Conservation (phyloP, 2,113 vertebrate genomes). For the Odocoileus hemionus region DNA sequence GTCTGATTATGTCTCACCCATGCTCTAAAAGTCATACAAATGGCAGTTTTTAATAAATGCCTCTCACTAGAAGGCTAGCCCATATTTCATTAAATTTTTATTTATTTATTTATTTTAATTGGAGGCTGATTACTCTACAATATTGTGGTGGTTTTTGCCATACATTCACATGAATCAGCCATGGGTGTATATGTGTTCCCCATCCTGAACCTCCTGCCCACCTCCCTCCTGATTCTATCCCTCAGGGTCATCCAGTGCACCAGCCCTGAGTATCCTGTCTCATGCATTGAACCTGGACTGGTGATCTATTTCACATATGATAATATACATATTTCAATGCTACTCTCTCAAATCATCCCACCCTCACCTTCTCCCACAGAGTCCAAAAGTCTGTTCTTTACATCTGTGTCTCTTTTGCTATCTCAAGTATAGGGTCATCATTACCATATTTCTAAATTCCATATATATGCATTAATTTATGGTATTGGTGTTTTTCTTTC, state of each 20-base stretch:
- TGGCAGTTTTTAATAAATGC: background rate
- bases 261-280: background rate
- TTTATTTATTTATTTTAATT: background rate
- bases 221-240: background rate
- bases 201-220: background rate
- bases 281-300: background rate
- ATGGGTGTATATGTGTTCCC: background rate
- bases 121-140: background rate
- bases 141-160: background rate
- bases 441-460: background rate
- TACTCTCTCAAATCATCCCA: background rate
- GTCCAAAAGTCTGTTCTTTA: background rate
- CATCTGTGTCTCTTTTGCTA: background rate
- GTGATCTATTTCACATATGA: background rate
- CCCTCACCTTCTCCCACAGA: background rate
- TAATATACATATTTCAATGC: background rate
- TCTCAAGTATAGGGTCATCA: background rate
- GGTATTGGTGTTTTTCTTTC: background rate
- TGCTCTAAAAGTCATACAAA: background rate
- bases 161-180: background rate
- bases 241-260: background rate
- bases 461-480: background rate
- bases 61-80: background rate
- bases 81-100: background rate
- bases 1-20: background rate